Evolutionary conservation across 1,140 invertebrate species (phyloP).

Genomic region (Campodea augens): DNA sequence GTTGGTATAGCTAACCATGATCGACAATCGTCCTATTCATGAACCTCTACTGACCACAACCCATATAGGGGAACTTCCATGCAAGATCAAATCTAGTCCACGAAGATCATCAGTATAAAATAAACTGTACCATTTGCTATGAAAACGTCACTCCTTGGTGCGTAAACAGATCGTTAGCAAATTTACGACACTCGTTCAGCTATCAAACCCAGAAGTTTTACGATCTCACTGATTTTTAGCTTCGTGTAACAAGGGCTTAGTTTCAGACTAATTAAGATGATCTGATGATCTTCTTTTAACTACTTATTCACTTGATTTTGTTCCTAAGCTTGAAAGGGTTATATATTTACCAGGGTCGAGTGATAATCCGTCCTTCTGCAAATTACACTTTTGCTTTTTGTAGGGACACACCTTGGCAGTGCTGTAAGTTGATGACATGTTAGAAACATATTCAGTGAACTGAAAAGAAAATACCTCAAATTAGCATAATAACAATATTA

Average conservation of each 20-base stretch:
- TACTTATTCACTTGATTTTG: neutral
- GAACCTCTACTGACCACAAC: no score
- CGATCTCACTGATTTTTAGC: neutral
- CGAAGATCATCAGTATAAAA: no score
- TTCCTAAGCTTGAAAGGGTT: neutral
- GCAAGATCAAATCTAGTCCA: no score
- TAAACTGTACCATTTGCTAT: no score
- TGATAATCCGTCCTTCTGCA: constrained; percentile 16
- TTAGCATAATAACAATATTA: no score
- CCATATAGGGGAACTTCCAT: no score
- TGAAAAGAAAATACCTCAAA: constrained; percentile 9
- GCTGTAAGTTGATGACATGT: constrained; percentile 27
- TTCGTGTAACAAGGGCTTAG: neutral
- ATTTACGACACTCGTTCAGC: neutral
- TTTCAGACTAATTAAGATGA: neutral
- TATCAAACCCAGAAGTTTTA: neutral
- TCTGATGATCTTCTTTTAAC: neutral
- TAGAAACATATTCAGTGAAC: constrained; percentile 16
- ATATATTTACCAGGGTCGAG: constrained; percentile 19
- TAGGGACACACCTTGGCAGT: constrained; percentile 22
- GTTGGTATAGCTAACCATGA: no score
- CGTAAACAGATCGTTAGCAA: neutral
- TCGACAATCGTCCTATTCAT: no score
- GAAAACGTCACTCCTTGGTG: no score
- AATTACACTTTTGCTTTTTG: constrained; percentile 18